These are phyloP conservation scores for Ganaspis sp. DNA, from an alignment of 1,140 invertebrate genomes.

Conservation along the genomic window DNA sequence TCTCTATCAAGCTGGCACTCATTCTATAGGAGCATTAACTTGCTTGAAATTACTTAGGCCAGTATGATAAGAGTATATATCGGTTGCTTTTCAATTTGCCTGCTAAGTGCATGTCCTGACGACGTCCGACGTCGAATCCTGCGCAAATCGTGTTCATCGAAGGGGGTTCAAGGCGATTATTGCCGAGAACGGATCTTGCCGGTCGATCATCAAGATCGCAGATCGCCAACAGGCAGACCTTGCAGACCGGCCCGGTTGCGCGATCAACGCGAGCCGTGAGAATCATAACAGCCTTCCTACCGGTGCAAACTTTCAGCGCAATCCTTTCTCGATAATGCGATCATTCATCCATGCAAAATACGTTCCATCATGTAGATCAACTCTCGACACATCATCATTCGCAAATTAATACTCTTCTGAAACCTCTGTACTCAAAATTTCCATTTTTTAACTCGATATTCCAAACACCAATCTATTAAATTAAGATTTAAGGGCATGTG, in stretches of 20 bases:
- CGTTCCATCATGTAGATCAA: slow-evolving; percentile 41
- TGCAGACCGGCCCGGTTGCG: slow-evolving; percentile 46
- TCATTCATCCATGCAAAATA: slow-evolving; percentile 25
- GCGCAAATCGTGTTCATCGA: slow-evolving; percentile 46
- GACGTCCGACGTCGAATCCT: background rate
- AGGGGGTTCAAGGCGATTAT: slow-evolving; percentile 43
- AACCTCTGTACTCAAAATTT: too few species aligned
- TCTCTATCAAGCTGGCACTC: slow-evolving; percentile 10
- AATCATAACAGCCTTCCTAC: slow-evolving; percentile 37
- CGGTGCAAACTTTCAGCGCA: slow-evolving; percentile 11
- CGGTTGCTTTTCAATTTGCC: slow-evolving; percentile 40
- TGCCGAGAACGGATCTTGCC: slow-evolving; percentile 31
- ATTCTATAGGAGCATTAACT: slow-evolving; percentile 1
- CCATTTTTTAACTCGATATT: too few species aligned
- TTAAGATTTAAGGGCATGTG: too few species aligned
- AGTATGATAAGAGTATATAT: background rate
- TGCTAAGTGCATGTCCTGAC: slow-evolving; percentile 21
- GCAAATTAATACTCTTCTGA: slow-evolving; percentile 34
- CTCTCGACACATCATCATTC: background rate
- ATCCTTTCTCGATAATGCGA: slow-evolving; percentile 19
- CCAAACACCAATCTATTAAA: too few species aligned
- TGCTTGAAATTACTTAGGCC: slow-evolving; percentile 15
- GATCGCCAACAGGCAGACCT: slow-evolving; percentile 44
- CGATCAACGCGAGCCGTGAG: slow-evolving; percentile 48
- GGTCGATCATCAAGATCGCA: slow-evolving; percentile 51